phyloP scores from a whole-genome alignment of 2,797 vertebrate species.

The Sylvilagus floridanus region DNA sequence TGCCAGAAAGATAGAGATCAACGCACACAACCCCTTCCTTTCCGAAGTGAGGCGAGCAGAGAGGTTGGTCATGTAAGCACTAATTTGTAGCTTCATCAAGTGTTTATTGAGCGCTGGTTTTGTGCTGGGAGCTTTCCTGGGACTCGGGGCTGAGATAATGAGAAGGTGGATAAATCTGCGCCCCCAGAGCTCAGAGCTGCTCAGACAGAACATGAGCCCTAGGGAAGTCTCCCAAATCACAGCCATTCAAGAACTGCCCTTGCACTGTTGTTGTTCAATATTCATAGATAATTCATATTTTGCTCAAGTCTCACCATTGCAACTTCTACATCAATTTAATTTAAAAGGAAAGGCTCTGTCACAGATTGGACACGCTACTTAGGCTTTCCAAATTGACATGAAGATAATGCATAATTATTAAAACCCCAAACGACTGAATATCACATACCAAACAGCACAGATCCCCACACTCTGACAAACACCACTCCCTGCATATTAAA shows the following conservation, averaged over 20 bases:
- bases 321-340: slow-evolving; percentile 36
- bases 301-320: neutral
- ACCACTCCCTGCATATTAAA: neutral
- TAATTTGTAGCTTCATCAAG: neutral
- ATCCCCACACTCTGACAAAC: neutral
- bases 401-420: slow-evolving; percentile 28
- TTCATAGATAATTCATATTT: neutral
- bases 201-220: neutral
- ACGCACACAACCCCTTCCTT: neutral
- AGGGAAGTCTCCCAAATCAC: neutral
- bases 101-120: neutral
- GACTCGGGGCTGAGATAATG: neutral
- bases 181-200: neutral
- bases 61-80: neutral
- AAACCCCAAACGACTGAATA: slow-evolving; percentile 38
- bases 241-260: neutral
- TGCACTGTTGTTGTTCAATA: neutral
- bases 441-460: slow-evolving; percentile 9
- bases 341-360: slow-evolving; percentile 22
- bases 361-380: neutral
- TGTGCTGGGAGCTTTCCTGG: neutral
- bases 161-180: neutral
- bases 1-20: neutral
- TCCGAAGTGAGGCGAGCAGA: neutral
- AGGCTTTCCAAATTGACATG: slow-evolving; percentile 33